These are phyloP conservation scores for Alligator sinensis DNA, from an alignment of 2,113 vertebrate genomes.

Conservation along the genomic window DNA sequence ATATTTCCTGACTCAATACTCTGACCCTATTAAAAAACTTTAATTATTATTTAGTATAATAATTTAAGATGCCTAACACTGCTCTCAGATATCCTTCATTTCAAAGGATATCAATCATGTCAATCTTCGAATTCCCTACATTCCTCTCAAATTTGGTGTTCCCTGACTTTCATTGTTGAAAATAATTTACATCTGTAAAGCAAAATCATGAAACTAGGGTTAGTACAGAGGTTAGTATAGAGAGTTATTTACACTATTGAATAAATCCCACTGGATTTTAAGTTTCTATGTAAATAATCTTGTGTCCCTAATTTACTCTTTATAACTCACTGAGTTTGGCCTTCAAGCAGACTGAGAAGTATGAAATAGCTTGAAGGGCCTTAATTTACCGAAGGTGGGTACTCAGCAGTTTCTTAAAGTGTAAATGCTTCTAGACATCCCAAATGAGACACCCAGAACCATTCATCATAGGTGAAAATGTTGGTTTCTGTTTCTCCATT, in stretches of 20 bases:
- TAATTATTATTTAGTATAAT: neutral
- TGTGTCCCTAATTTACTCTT: conserved; percentile 39
- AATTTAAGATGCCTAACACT: neutral
- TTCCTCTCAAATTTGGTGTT: conserved; percentile 2
- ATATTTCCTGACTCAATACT: too few species aligned
- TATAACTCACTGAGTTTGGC: conserved; percentile 68
- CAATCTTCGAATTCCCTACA: fast-evolving
- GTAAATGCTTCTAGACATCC: conserved; percentile 68
- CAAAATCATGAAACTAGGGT: neutral
- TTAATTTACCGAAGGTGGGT: conserved; percentile 57
- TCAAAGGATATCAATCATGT: neutral
- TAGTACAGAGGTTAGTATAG: neutral
- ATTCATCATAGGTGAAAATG: conserved; percentile 67
- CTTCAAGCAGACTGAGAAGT: conserved; percentile 63
- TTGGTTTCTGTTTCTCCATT: conserved; percentile 63
- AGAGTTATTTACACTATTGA: conserved; percentile 53
- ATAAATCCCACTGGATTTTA: conserved; percentile 56
- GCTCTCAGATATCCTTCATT: neutral
- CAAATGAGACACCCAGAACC: conserved; percentile 69
- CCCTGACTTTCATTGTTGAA: conserved; percentile 20
- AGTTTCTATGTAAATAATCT: conserved; percentile 45
- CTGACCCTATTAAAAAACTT: too few species aligned
- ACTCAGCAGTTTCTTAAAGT: conserved; percentile 61
- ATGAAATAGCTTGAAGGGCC: neutral
- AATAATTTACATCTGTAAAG: conserved; percentile 17